phyloP scores from a whole-genome alignment of 2,113 vertebrate genomes.

The Calidris pygmaea region DNA sequence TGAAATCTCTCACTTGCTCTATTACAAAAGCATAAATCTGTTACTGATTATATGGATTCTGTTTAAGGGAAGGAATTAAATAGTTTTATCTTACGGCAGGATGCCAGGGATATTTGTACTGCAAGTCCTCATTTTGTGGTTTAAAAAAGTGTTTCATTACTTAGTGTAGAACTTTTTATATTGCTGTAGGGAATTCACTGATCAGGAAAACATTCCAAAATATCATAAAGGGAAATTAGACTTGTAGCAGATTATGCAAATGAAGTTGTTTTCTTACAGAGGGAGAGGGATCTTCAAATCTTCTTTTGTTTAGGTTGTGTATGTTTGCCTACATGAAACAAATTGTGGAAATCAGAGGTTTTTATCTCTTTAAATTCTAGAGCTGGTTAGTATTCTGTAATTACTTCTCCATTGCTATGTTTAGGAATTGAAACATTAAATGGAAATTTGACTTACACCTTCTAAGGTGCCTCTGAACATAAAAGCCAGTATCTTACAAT shows the following conservation, averaged over 20 bases:
- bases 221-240: constrained; percentile 50
- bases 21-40: constrained; percentile 28
- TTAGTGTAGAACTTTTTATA: not conserved
- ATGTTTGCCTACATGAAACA: not conserved
- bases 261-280: not conserved
- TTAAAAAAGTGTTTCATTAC: constrained; percentile 15
- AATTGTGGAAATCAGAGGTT: not conserved
- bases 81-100: not conserved
- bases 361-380: not conserved
- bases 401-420: not conserved
- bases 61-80: constrained; percentile 30
- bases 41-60: not conserved
- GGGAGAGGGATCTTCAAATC: not conserved
- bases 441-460: not conserved
- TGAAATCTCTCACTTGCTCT: not conserved
- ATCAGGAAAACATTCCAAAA: constrained; percentile 47
- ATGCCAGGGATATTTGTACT: constrained; percentile 11
- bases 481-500: not conserved
- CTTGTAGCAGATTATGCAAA: constrained; percentile 37
- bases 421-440: not conserved
- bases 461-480: not conserved
- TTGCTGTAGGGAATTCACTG: not conserved
- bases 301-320: not conserved
- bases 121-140: not conserved
- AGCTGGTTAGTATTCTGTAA: not conserved